Base-by-base conservation (phyloP, 2,797 vertebrate genomes). In the Chrosomus eos region DNA sequence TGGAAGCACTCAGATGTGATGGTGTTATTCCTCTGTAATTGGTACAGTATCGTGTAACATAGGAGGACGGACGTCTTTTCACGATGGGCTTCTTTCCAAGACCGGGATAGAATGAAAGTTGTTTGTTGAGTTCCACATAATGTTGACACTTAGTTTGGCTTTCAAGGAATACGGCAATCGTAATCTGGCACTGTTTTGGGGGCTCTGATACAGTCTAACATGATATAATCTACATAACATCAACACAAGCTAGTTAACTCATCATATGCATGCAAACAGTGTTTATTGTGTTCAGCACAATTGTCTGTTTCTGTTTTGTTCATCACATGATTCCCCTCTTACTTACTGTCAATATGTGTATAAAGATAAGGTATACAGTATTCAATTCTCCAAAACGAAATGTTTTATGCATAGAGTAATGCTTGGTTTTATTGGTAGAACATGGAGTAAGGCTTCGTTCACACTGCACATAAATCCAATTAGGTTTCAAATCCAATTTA, bases 161-260 rank as follows among this genome's bases (percentile, higher is more conserved):
- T 58, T 70, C 74, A 79, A 62, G 45, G 75, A 77, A 85, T 85
- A 79, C 16, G 51, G 83, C 80, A 67, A 83, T 80, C 82, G 68
- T 79, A 70, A 87, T 81, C 87, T 77, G 80, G 55, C 75, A 18
- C 51, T 86, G 43, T 74, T 85, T 83, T 38, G 67, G 72, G 81
- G 85, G 64, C 77, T 82, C 83, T 55, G 16, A 83, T 80, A 78
- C 77, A 86, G 60, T 79, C 48, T 68, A 89, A 80, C 70, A 53
- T 67, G 45, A 82, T 51, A 86, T n/a, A 23, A 40, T 78, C 74
- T 23, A 83, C 81, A 85, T 33, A 38, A 86, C 90, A 90, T 90
- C 90, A 91, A 91, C 93, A 93, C 91, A 93, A 94, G 92, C 91
- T 91, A 66, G 89, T 91, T 92, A 93, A 92, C 90, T 93, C 87